phyloP scores from a whole-genome alignment of 2,113 vertebrate species.

The Alouatta palliata region DNA sequence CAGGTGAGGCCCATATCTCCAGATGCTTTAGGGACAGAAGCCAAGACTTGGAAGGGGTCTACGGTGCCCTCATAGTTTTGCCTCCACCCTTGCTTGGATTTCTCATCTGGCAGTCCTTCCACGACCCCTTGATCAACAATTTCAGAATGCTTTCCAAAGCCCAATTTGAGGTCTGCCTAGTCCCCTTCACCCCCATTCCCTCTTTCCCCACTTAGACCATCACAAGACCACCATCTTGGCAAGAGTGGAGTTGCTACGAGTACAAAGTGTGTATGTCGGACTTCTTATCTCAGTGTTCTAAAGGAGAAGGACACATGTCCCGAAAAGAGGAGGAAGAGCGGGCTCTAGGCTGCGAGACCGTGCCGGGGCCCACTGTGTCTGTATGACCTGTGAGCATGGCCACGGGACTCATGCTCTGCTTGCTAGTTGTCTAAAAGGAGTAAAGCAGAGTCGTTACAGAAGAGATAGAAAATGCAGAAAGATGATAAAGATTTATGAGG shows the following conservation, averaged over 20 bases:
- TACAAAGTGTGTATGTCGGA: not conserved
- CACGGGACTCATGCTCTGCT: not conserved
- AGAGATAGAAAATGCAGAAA: not conserved
- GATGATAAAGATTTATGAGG: not conserved
- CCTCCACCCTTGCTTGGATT: no score
- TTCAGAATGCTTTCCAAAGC: not conserved
- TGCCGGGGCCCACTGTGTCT: not conserved
- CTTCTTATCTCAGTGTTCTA: not conserved
- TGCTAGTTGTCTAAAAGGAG: not conserved
- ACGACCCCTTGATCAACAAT: rapidly evolving
- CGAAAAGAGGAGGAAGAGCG: not conserved
- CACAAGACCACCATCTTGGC: not conserved
- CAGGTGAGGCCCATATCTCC: rapidly evolving
- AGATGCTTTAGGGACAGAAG: not conserved
- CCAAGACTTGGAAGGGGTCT: not conserved
- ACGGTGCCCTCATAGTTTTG: rapidly evolving
- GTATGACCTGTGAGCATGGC: not conserved
- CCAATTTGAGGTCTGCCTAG: rapidly evolving
- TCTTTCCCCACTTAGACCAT: rapidly evolving
- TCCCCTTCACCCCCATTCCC: rapidly evolving
- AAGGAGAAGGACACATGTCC: not conserved
- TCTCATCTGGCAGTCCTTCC: not conserved
- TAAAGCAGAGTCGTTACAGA: not conserved
- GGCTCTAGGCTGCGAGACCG: rapidly evolving
- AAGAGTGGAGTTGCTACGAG: not conserved